Conservation (phyloP, 2,113 vertebrate species). For the Cairina moschata region DNA sequence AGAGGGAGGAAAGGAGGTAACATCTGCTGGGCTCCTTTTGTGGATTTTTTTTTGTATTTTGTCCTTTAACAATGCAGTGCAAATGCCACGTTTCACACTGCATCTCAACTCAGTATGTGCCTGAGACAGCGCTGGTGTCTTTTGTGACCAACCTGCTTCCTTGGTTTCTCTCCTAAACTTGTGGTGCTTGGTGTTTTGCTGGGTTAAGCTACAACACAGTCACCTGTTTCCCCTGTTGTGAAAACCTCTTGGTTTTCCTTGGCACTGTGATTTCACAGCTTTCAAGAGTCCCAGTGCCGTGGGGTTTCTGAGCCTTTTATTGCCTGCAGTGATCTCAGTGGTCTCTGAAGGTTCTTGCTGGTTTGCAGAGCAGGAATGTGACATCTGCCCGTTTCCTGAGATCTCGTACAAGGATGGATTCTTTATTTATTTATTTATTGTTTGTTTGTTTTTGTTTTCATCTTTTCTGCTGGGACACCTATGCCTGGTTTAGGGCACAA, state of each 20-base stretch:
- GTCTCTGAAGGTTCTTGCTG: background rate
- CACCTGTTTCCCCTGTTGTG: background rate
- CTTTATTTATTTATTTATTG: no score
- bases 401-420: background rate
- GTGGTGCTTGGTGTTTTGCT: background rate
- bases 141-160: background rate
- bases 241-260: background rate
- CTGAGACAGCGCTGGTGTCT: background rate
- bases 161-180: background rate
- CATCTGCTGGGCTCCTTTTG: background rate
- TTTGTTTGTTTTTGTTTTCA: background rate
- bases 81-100: background rate
- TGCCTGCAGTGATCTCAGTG: background rate
- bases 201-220: background rate
- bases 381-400: background rate
- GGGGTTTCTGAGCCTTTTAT: background rate
- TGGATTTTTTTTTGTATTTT: background rate
- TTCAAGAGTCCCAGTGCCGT: background rate
- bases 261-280: background rate
- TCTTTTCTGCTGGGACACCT: background rate
- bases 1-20: background rate
- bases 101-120: background rate
- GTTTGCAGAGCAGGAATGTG: background rate
- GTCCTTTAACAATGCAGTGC: background rate
- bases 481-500: background rate